Evolutionary conservation across 1,140 invertebrate genomes (phyloP), one percentile per base, ranked within the genome.

Genomic region (Coboldia fuscipes): DNA sequence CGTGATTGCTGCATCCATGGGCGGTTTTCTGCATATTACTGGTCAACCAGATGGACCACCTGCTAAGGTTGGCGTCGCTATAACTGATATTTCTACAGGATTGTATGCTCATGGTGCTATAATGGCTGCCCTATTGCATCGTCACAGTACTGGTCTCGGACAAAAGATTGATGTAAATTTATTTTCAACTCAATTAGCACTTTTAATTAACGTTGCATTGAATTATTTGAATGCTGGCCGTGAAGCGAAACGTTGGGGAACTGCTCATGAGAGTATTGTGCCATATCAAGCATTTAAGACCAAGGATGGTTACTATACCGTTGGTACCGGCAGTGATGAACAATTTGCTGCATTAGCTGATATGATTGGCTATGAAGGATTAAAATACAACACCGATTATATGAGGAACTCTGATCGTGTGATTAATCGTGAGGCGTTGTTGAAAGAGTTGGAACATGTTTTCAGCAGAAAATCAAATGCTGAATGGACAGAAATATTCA

Each of bases 21-120:
- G 88, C 10, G 92, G 92, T 2, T 58, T 97, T 0, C 44, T 97
- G 28, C 69, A 86, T 46, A 80, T 89, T 14, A 97, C 92, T 0
- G 93, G 93, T 1, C 68, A 77, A 14, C 60, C 67, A 46, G 58
- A 76, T 48, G 84, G 84, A 4, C 71, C 75, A 19, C 92, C 92
- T 0, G 84, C 81, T 41, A 94, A 94, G 59, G 71, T 78, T 38
- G 90, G 89, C 7, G 84, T 96, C 2, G 86, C 93, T 0, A 68
- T 94, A 39, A 96, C 85, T 1, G 92, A 97, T 57, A 44, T 97
- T 27, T 70, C 83, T 1, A 96, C 92, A 1, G 92, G 90, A 1
- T 56, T 97, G 2, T 93, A 92, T 55, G 86, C 88, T 5, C 82
- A 92, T 53, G 86, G 88, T n/a, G 85, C 90, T 1, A 94, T 97